Percentiles rank a stretch among this genome's conserved stretches.
Conservation (phyloP, 2,113 vertebrate genomes). For the Pteropus alecto region DNA sequence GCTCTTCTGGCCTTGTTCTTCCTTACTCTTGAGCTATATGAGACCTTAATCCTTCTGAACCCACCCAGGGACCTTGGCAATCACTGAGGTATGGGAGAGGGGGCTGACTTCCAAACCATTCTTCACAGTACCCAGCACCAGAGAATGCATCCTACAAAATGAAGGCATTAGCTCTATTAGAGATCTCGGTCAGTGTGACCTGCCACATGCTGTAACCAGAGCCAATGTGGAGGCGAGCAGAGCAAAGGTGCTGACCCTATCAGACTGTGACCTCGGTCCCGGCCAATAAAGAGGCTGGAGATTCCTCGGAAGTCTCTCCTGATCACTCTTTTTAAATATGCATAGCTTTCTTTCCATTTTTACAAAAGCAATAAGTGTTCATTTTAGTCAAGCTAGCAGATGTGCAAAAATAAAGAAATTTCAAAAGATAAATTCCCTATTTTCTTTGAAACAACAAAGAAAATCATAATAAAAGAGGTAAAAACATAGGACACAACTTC, state of each 20-base stretch:
- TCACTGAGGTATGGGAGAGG: no score
- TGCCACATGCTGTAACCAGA: neutral
- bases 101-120: neutral
- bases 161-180: neutral
- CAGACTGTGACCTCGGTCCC: neutral
- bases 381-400: neutral
- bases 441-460: neutral
- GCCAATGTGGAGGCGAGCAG: neutral
- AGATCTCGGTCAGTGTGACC: neutral
- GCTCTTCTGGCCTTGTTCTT: no score
- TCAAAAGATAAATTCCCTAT: neutral
- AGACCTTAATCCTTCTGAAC: neutral
- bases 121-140: neutral
- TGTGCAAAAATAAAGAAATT: neutral
- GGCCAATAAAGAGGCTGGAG: neutral
- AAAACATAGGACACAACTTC: neutral
- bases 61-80: neutral
- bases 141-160: accelerated
- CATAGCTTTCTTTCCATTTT: neutral
- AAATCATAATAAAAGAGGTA: neutral
- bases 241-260: neutral
- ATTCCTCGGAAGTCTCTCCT: neutral
- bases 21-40: neutral
- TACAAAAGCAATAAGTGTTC: neutral
- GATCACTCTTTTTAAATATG: neutral